phyloP scores from a whole-genome alignment of 2,888 invertebrate species.

The Clepsis dumicolana region DNA sequence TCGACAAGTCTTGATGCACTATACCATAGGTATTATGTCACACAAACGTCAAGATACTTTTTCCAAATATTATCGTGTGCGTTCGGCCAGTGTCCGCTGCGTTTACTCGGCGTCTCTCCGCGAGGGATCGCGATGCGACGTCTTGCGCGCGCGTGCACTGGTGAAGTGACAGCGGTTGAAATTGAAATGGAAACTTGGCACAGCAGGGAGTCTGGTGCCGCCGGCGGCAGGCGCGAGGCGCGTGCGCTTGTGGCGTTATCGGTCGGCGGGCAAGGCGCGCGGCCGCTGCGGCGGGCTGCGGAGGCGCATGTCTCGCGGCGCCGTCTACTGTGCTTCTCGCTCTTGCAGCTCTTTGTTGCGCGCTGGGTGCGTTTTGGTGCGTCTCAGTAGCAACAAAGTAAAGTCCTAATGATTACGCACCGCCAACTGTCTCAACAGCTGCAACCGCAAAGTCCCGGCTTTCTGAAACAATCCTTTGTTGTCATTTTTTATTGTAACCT shows the following conservation, averaged over 20 bases:
- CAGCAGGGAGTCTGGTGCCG: no score
- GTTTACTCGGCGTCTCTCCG: slow-evolving; percentile 66
- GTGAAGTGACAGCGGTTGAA: slow-evolving; percentile 64
- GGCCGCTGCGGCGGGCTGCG: slow-evolving; percentile 52
- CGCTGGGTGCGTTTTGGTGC: slow-evolving; percentile 22
- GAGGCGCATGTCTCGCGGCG: slow-evolving; percentile 61
- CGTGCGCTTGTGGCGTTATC: slow-evolving; percentile 67
- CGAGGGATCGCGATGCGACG: slow-evolving; percentile 56
- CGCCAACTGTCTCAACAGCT: slow-evolving; percentile 17
- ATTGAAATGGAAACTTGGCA: slow-evolving; percentile 75
- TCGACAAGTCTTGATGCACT: slow-evolving; percentile 59
- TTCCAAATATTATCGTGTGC: slow-evolving; percentile 55
- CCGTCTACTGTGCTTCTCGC: slow-evolving; percentile 3
- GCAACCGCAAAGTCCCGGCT: slow-evolving; percentile 13
- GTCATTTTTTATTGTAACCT: slow-evolving; percentile 1
- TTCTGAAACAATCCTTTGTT: slow-evolving; percentile 39
- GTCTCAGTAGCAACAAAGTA: slow-evolving; percentile 37
- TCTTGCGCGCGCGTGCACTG: slow-evolving; percentile 72
- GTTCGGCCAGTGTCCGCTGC: slow-evolving; percentile 47
- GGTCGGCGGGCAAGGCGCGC: slow-evolving; percentile 55
- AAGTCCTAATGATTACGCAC: slow-evolving; percentile 35
- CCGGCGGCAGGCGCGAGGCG: slow-evolving; percentile 62
- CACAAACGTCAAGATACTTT: slow-evolving; percentile 61
- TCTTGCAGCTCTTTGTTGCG: slow-evolving; percentile 29
- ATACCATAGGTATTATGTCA: slow-evolving; percentile 62